Conservation (phyloP, 2,797 vertebrate genomes). For the Hozukius guyotensis region DNA sequence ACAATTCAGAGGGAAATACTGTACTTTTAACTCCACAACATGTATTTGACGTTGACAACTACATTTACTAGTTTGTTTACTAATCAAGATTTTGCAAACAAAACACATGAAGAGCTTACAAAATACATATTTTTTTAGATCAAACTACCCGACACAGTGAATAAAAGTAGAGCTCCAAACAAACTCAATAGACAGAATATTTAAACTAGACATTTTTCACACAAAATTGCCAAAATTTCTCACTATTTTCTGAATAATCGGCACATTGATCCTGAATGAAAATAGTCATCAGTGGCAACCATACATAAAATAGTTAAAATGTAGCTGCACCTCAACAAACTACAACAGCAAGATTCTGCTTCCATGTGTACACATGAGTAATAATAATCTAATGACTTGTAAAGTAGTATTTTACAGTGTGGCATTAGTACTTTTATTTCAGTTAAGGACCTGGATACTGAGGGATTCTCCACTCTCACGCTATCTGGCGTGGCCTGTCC, state of each 20-base stretch:
- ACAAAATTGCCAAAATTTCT: neutral
- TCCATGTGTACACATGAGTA: neutral
- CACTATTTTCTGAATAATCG: no score
- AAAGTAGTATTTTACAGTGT: neutral
- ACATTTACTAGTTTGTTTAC: no score
- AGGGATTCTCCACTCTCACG: constrained; percentile 54
- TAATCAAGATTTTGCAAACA: no score
- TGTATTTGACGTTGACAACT: no score
- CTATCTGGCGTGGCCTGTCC: constrained; percentile 53
- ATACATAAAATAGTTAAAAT: neutral
- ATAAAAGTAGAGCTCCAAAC: neutral
- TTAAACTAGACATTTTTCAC: neutral
- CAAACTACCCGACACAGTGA: neutral
- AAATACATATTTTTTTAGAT: neutral
- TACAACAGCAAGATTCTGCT: neutral
- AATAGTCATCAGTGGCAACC: neutral
- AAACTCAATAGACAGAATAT: neutral
- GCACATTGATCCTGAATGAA: neutral
- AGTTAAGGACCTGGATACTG: neutral
- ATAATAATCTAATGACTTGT: neutral
- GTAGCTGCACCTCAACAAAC: neutral
- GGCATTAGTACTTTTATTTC: neutral
- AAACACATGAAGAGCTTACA: neutral
- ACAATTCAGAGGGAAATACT: neutral
- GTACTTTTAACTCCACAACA: neutral